Conservation (phyloP, 2,888 invertebrate genomes). For the Mesorhabditis sp. region DNA sequence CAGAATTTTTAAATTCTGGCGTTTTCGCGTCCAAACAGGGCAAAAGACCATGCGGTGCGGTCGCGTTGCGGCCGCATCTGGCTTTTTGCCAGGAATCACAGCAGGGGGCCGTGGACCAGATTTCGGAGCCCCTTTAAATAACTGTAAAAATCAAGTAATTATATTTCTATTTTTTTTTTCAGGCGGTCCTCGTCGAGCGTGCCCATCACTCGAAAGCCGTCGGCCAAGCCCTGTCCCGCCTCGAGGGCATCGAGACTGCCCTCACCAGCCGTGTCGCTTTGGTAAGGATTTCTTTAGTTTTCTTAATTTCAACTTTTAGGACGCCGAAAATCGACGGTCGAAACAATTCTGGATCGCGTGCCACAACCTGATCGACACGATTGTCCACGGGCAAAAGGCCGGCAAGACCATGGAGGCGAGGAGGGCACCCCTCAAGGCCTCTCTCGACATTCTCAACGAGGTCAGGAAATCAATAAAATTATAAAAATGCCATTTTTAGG, state of each 20-base stretch:
- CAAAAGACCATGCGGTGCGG: too few relatives aligned
- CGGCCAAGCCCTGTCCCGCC: constrained; percentile 72
- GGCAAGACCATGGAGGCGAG: constrained; percentile 46
- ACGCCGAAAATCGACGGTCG: constrained; percentile 64
- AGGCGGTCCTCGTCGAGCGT: constrained; percentile 69
- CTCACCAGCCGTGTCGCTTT: constrained; percentile 63
- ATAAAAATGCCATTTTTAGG: constrained; percentile 17
- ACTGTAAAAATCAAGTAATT: background rate
- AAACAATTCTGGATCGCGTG: constrained; percentile 91
- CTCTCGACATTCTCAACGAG: constrained; percentile 40
- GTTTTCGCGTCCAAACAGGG: too few relatives aligned
- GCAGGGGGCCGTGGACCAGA: too few relatives aligned
- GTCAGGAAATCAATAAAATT: constrained; percentile 20
- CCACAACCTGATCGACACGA: constrained; percentile 77
- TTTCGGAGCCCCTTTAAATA: too few relatives aligned
- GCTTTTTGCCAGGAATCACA: too few relatives aligned
- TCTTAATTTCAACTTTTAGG: constrained; percentile 31
- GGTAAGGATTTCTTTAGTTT: constrained; percentile 62
- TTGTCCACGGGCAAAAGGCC: constrained; percentile 63
- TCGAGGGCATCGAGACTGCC: constrained; percentile 75
- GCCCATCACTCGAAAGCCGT: constrained; percentile 71
- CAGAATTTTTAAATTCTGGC: too few relatives aligned
- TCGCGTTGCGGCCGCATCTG: too few relatives aligned
- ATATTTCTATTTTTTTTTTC: background rate
- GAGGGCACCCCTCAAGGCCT: constrained; percentile 49